phyloP scores from a whole-genome alignment of 2,888 invertebrate species.

The Oasisia sp. region DNA sequence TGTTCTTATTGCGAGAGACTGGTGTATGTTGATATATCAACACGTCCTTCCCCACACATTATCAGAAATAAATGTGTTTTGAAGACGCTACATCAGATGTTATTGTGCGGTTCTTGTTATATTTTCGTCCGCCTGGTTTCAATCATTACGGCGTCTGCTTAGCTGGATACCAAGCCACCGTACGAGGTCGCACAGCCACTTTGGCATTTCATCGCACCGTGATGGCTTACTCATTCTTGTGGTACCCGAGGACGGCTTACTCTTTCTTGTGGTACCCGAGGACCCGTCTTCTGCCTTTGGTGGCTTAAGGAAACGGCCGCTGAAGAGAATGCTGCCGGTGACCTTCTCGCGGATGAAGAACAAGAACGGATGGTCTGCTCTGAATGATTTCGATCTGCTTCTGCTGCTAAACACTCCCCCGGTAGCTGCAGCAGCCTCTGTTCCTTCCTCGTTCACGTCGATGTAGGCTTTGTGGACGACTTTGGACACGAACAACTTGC shows the following conservation, averaged over 20 bases:
- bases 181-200: not conserved
- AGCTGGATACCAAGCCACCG: not conserved
- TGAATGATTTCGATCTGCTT: conserved; percentile 34
- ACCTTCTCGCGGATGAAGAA: conserved; percentile 51
- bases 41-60: no score
- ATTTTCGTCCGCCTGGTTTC: not conserved
- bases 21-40: not conserved
- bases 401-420: no score
- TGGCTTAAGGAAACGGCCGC: conserved; percentile 21
- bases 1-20: not conserved
- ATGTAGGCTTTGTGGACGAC: no score
- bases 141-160: not conserved
- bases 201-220: not conserved
- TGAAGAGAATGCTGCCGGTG: conserved; percentile 32
- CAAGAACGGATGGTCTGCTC: conserved; percentile 57
- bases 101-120: not conserved
- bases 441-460: no score
- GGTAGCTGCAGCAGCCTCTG: no score
- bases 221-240: no score
- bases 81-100: not conserved
- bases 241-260: no score
- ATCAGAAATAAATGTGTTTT: not conserved
- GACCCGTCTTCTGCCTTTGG: not conserved
- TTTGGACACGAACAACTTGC: no score
- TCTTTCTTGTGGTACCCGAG: not conserved